phyloP scores from a whole-genome alignment of 2,888 invertebrate species.

The Pollenia labialis region DNA sequence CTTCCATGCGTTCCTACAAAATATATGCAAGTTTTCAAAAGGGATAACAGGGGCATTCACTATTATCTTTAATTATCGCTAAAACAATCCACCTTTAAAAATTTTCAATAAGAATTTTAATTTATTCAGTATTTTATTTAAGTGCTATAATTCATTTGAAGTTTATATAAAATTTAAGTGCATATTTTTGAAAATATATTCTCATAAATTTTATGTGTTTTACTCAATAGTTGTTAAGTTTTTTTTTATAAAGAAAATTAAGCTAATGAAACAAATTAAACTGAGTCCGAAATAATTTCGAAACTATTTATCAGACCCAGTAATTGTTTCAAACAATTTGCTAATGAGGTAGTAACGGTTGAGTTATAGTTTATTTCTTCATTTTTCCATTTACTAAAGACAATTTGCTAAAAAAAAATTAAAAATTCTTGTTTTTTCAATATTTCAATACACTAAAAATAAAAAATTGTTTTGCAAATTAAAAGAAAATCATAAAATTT shows the following conservation, averaged over 20 bases:
- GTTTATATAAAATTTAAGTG: conserved; percentile 21
- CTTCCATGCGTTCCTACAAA: too few relatives aligned
- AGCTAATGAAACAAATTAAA: conserved; percentile 59
- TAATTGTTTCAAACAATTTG: conserved; percentile 75
- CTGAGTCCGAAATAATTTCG: background rate
- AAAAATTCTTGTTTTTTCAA: background rate
- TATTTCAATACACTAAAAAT: background rate
- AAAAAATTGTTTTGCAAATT: conserved; percentile 31
- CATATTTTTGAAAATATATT: conserved; percentile 28
- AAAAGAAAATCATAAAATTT: conserved; percentile 60
- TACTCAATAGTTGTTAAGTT: conserved; percentile 23
- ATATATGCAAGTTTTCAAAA: too few relatives aligned
- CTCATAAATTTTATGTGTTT: background rate
- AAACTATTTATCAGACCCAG: background rate
- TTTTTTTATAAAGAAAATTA: conserved; percentile 46
- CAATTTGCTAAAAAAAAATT: conserved; percentile 41
- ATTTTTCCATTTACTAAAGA: conserved; percentile 44
- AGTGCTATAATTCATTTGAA: background rate
- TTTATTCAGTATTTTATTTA: background rate
- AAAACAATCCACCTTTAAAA: too few relatives aligned
- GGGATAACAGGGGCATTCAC: too few relatives aligned
- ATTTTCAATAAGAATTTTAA: background rate
- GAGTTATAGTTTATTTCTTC: conserved; percentile 75
- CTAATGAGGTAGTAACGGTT: conserved; percentile 83
- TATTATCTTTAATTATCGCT: too few relatives aligned